Evolutionary conservation across 1,140 invertebrate genomes (phyloP), one percentile per base, ranked within the genome.

Genomic region (Chironomus striatipennis): DNA sequence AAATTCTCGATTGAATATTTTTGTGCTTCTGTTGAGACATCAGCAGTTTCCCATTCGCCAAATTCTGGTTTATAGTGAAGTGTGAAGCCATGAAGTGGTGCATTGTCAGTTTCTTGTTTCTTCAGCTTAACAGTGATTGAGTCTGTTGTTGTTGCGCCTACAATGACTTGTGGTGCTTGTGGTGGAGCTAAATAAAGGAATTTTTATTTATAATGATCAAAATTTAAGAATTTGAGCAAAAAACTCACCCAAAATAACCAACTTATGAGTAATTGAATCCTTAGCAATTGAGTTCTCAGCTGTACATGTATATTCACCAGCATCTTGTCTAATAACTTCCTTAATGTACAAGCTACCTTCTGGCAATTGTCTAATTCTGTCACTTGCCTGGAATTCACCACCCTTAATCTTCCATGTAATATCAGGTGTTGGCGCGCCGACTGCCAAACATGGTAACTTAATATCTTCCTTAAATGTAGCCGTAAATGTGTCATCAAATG

Each of bases 281-380:
- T 93, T 91, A 43, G 95, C 95, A 82, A 94, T 96, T 12, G 92
- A 90, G 83, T 98, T 98, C 80, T 94, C 93, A 6, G 96, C 96
- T 77, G 91, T 90, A 83, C 96, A 98, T 0, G 91, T 90, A 79
- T 95, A 96, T 83, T 95, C 92, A 43, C 93, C 94, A 75, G 93
- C 94, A 83, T 97, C 95, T 76, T 92, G 90, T 73, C 93, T 87
- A 73, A 92, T 91, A 0, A 97, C 92, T 77, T 93, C 90, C 76
- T 93, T 91, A 73, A 98, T 96, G 74, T 94, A 88, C 1, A 98
- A 84, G 0, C 93, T 95, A 42, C 95, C 95, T 84, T 97, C 95
- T 3, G 93, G 90, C 74, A 95, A 83, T 76, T 95, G 88, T 65
- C 92, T 85, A 18, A 96, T 88, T 76, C 93, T 87, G 77, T 96